These are phyloP conservation scores for Catostylus mosaicus DNA, from an alignment of 30 jellyfish, hydroid and myxozoan genomes.

Conservation along the genomic window DNA sequence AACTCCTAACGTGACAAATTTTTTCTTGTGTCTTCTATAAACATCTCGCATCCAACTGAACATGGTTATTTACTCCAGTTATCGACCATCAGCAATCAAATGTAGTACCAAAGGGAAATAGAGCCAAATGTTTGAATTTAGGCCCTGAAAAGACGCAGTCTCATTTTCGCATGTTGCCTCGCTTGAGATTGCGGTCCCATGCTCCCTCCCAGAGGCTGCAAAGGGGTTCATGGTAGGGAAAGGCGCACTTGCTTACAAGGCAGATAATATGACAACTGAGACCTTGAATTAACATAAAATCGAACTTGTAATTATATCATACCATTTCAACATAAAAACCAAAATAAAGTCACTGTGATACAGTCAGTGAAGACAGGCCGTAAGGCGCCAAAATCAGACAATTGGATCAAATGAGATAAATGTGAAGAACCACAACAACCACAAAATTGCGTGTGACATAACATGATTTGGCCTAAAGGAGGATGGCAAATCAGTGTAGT, in stretches of 20 bases:
- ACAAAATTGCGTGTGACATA: constrained; percentile 21
- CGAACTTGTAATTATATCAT: no score
- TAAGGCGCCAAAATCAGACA: no score
- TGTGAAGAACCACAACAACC: constrained; percentile 16
- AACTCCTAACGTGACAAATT: constrained; percentile 60
- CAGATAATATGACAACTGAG: no score
- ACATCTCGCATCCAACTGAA: constrained; percentile 55
- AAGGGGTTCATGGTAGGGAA: no score
- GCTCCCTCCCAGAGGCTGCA: no score
- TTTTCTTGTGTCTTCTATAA: constrained; percentile 55
- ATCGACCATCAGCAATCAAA: background rate
- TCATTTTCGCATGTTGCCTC: background rate
- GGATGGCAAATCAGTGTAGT: background rate
- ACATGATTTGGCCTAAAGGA: constrained; percentile 6
- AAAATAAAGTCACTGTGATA: no score
- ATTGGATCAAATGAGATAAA: background rate
- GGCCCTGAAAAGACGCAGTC: no score
- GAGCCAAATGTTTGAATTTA: no score
- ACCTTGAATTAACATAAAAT: no score
- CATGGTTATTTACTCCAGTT: constrained; percentile 19
- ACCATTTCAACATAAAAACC: no score
- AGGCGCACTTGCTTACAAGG: no score
- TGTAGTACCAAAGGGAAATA: background rate
- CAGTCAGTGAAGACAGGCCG: no score
- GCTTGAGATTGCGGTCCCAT: background rate